These are phyloP conservation scores for Eubasilissa regina DNA, from an alignment of 1,140 invertebrate genomes.

Conservation along the genomic window DNA sequence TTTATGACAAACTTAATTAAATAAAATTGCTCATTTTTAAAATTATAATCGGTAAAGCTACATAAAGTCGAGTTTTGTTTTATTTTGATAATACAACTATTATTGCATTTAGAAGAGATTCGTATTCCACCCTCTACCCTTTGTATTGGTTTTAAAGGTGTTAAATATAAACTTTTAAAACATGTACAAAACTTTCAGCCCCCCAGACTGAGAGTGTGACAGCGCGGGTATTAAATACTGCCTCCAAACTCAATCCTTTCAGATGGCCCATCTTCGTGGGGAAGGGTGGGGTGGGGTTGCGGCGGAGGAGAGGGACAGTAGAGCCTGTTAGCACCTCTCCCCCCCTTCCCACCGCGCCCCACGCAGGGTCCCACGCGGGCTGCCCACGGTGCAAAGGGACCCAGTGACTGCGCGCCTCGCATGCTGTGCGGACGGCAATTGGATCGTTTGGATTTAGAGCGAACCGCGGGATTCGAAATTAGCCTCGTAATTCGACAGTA, in stretches of 20 bases:
- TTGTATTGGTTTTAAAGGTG: no score
- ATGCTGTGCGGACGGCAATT: constrained; percentile 33
- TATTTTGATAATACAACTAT: no score
- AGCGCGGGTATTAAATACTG: constrained; percentile 12
- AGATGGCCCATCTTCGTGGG: constrained; percentile 12
- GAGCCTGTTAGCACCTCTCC: constrained; percentile 36
- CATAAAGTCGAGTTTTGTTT: no score
- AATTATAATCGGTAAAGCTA: no score
- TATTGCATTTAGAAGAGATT: no score
- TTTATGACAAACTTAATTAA: no score
- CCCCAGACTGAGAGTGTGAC: background rate
- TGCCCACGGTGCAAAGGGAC: constrained; percentile 22
- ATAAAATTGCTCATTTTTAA: no score
- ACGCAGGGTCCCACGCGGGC: constrained; percentile 9
- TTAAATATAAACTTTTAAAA: background rate
- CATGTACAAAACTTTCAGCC: constrained; percentile 1
- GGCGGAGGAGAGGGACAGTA: background rate
- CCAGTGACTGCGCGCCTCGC: constrained; percentile 40
- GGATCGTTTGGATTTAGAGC: background rate
- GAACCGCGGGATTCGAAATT: constrained; percentile 23
- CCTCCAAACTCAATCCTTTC: constrained; percentile 36
- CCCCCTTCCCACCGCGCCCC: background rate
- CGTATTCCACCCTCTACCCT: no score
- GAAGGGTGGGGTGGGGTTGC: background rate
- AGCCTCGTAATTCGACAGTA: background rate